These are phyloP conservation scores for Spodoptera litura DNA, from an alignment of 1,140 invertebrate species.

Conservation along the genomic window DNA sequence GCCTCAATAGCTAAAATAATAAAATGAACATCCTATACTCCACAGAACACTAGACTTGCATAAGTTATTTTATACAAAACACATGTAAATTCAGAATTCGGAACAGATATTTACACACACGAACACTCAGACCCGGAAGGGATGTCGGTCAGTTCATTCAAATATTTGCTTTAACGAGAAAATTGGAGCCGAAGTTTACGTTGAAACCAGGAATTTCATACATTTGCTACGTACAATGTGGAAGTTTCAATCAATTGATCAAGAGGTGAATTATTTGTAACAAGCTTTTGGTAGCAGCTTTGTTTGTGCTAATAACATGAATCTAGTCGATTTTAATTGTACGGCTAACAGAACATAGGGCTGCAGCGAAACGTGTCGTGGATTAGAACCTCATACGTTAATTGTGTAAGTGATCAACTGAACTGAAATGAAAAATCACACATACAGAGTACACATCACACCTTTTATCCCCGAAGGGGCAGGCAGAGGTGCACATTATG, in stretches of 20 bases:
- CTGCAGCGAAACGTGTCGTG: too few species aligned
- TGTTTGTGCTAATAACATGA: too few species aligned
- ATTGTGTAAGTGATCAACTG: too few species aligned
- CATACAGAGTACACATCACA: too few species aligned
- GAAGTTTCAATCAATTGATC: neutral
- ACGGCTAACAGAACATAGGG: too few species aligned
- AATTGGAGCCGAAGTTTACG: neutral
- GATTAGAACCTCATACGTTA: too few species aligned
- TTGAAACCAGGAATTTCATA: conserved; percentile 1
- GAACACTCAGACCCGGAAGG: neutral
- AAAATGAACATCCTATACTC: neutral
- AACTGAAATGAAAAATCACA: too few species aligned
- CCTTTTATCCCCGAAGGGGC: too few species aligned
- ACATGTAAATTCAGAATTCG: neutral
- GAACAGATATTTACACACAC: neutral
- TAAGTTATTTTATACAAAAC: conserved; percentile 1
- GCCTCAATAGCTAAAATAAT: neutral
- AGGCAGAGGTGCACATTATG: too few species aligned
- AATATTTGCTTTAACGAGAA: conserved; percentile 22
- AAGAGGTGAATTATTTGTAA: too few species aligned
- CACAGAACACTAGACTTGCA: neutral
- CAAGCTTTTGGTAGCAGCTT: too few species aligned
- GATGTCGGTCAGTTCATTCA: conserved; percentile 4
- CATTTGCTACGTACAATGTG: neutral
- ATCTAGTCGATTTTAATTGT: too few species aligned